Evolutionary conservation across 2,797 vertebrate species (phyloP), one percentile per base, ranked within the genome.

Genomic region (Pipistrellus nathusii): DNA sequence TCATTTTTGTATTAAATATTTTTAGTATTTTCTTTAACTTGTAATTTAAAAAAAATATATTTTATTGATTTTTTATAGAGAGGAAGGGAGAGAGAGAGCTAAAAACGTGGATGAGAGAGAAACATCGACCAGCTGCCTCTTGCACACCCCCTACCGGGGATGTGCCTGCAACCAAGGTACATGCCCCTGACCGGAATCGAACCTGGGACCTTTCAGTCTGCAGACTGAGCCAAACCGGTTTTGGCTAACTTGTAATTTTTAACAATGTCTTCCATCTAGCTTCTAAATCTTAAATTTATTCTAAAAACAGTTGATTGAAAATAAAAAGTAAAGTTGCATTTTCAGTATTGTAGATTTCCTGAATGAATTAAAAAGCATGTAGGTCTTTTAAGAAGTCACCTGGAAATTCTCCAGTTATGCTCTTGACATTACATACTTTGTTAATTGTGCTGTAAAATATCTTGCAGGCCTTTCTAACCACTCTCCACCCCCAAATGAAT

Each of bases 281-380:
- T 91, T 95, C 48, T 92, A 90, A 92, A 78, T 30, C 20, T 69
- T 30, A 75, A 75, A 66, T 27, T 83, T 83, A 75, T 11, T 64
- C 78, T 92, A 55, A 59, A 90, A 92, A 66, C 8, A 51, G 3
- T 53, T 92, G 25, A 64, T 62, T 83, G 86, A 87, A 93, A 80
- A 90, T 90, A 90, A 91, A 83, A 93, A 55, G 3, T 83, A 87
- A 21, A 78, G 14, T 4, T 76, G 8, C 15, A 30, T 77, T 89
- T 92, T 92, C 17, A 92, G 62, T 89, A 89, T 86, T 59, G 48
- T 35, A 44, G 41, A n/a, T 27, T 90, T 86, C 14, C 20, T 59
- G 48, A 94, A 17, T 69, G 32, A 92, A 73, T 83, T 88, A 44
- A 88, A 92, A 55, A 71, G 7, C 1, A 77, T 17, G 82, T 78